phyloP scores from a whole-genome alignment of 2,797 vertebrate species.

The Thalassophryne amazonica region DNA sequence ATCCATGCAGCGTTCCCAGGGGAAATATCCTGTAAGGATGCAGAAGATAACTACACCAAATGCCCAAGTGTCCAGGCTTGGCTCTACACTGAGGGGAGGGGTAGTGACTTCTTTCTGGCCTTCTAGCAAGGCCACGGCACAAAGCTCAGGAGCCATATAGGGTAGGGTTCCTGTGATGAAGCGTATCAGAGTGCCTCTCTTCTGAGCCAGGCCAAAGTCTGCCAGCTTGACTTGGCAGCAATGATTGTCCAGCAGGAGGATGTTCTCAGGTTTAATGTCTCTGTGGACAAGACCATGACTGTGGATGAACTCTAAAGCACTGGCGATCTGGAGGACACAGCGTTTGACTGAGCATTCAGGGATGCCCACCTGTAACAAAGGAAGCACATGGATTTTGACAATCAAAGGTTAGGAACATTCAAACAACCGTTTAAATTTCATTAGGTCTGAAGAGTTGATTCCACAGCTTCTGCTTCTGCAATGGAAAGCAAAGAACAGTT shows the following conservation, averaged over 20 bases:
- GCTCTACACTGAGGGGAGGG: conserved; percentile 74
- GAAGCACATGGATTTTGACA: too few relatives aligned
- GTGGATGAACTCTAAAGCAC: conserved; percentile 84
- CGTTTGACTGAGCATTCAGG: conserved; percentile 79
- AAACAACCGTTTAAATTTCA: too few relatives aligned
- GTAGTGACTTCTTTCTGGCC: conserved; percentile 58
- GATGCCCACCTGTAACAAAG: conserved; percentile 73
- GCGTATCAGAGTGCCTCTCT: conserved; percentile 73
- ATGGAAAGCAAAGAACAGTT: too few relatives aligned
- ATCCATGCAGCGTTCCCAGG: conserved; percentile 76
- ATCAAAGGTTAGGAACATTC: too few relatives aligned
- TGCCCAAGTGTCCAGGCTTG: conserved; percentile 82
- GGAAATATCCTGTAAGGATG: conserved; percentile 83
- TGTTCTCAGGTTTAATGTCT: conserved; percentile 84
- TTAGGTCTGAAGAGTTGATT: too few relatives aligned
- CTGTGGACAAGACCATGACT: conserved; percentile 79
- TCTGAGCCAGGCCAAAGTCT: conserved; percentile 85
- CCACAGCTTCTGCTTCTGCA: too few relatives aligned
- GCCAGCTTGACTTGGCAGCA: conserved; percentile 81
- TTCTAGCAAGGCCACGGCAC: conserved; percentile 63
- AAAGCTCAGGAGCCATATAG: conserved; percentile 83
- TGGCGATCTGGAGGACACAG: conserved; percentile 77
- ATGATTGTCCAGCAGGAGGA: conserved; percentile 78
- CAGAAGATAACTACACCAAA: conserved; percentile 83
- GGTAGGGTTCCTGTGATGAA: conserved; percentile 80